phyloP scores from a whole-genome alignment of 2,113 vertebrate genomes.

The Hippopotamus amphibius region DNA sequence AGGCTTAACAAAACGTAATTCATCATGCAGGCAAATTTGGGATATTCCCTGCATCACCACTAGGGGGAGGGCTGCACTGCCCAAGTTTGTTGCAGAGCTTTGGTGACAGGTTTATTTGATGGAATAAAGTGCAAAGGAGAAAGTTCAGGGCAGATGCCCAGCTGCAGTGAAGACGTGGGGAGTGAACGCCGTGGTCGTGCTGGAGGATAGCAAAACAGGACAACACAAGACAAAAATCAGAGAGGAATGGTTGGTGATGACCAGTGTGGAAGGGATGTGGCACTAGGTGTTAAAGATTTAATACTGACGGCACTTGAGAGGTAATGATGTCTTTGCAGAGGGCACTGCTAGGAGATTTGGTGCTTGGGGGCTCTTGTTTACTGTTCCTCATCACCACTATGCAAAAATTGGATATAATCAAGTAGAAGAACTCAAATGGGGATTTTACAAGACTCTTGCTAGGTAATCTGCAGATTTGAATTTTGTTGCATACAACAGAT shows the following conservation, averaged over 20 bases:
- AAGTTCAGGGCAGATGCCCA: not conserved
- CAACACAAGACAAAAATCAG: not conserved
- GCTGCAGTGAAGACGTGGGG: not conserved
- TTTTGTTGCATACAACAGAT: not conserved
- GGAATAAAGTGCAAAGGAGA: not conserved
- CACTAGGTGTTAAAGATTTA: not conserved
- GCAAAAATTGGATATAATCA: not conserved
- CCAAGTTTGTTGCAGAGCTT: conserved; percentile 64
- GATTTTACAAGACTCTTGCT: not conserved
- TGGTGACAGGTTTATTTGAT: not conserved
- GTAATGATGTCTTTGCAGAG: not conserved
- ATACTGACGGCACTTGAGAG: not conserved
- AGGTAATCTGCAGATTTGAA: not conserved
- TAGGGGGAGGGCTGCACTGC: conserved; percentile 73
- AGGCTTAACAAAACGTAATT: not conserved
- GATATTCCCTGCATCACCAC: conserved; percentile 64
- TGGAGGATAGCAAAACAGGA: not conserved
- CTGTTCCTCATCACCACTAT: not conserved
- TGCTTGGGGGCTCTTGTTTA: not conserved
- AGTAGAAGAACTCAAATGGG: not conserved
- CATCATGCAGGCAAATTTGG: not conserved
- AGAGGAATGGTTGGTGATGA: not conserved
- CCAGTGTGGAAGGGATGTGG: not conserved
- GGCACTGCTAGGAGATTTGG: not conserved
- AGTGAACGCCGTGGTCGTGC: not conserved